These are phyloP conservation scores for Vulpes vulpes DNA, from an alignment of 2,113 vertebrate genomes.

Conservation along the genomic window DNA sequence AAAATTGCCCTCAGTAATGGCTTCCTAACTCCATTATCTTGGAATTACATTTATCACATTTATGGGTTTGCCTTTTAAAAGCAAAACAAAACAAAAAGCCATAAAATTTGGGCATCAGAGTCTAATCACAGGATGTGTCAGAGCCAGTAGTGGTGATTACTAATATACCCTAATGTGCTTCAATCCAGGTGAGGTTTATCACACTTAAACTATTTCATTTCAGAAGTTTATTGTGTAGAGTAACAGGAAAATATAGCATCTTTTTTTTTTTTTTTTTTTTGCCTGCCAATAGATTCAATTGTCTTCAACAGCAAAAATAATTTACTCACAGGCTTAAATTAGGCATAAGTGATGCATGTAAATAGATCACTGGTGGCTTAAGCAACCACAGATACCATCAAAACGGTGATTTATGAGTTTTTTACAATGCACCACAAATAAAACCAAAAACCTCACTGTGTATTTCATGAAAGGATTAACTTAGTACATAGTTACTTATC, in stretches of 20 bases:
- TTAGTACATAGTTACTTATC: not conserved
- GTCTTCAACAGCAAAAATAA: constrained; percentile 42
- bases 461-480: constrained; percentile 17
- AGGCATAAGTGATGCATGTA: not conserved
- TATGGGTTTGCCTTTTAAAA: constrained; percentile 72
- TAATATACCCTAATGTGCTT: not conserved
- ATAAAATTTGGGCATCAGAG: constrained; percentile 41
- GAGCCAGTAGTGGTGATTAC: not conserved
- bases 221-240: not conserved
- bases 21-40: constrained; percentile 78
- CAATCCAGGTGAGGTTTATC: constrained; percentile 47
- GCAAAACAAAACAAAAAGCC: constrained; percentile 70
- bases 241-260: constrained; percentile 13
- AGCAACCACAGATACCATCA: constrained; percentile 15
- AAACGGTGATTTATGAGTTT: not conserved
- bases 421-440: not conserved
- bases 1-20: constrained; percentile 78
- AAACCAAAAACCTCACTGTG: not conserved
- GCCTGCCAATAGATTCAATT: not conserved
- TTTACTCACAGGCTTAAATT: constrained; percentile 42
- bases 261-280: not conserved
- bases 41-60: constrained; percentile 80
- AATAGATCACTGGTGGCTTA: constrained; percentile 15
- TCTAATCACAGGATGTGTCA: constrained; percentile 19
- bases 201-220: not conserved